A percentile compares a stretch with the other conserved stretches of the same genome.
Conservation (phyloP, 1,140 invertebrate genomes). For the Pectinophora gossypiella region DNA sequence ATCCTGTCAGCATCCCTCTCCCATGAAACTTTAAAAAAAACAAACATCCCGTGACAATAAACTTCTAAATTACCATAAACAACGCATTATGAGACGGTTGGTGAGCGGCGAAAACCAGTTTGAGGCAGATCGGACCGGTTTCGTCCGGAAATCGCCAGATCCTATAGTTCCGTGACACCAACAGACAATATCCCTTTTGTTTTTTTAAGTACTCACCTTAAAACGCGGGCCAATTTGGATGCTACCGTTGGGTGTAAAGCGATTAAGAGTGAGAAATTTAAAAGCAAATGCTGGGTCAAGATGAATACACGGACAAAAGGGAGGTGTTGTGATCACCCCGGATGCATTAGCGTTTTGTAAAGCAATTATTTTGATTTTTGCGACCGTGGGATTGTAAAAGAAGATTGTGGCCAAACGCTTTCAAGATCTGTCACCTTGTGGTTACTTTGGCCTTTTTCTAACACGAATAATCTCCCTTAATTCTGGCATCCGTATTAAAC, state of each 20-base stretch:
- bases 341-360: no score
- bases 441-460: no score
- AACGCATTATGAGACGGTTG: not conserved
- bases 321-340: no score
- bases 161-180: not conserved
- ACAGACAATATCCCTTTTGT: not conserved
- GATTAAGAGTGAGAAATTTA: not conserved
- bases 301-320: not conserved
- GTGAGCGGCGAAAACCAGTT: slow-evolving; percentile 36
- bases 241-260: not conserved
- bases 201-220: not conserved
- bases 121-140: slow-evolving; percentile 27
- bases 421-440: no score
- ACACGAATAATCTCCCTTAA: no score
- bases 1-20: not conserved
- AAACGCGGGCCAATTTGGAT: not conserved
- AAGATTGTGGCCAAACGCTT: no score
- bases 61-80: not conserved
- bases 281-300: not conserved
- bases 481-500: no score
- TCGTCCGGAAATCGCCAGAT: not conserved
- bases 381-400: no score
- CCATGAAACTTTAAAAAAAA: slow-evolving; percentile 27
- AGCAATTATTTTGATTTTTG: no score
- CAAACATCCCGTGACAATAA: slow-evolving; percentile 15